Evolutionary conservation across 37 sponge, comb jelly and placozoan genomes (phyloP).

Genomic region (Geodia barretti): DNA sequence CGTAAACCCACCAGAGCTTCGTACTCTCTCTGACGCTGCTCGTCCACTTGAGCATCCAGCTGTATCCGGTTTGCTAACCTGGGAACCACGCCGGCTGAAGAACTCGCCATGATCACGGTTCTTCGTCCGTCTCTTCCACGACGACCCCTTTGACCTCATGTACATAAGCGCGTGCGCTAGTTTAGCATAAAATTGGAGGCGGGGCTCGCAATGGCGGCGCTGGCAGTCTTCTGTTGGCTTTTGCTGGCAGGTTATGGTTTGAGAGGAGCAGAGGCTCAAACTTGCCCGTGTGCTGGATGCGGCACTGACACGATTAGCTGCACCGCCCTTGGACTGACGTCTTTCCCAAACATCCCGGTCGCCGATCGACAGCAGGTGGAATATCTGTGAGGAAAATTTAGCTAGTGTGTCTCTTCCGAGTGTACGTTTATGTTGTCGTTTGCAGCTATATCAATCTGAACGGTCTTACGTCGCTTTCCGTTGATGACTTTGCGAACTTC

Average conservation of each 20-base stretch:
- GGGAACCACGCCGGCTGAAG: too few species aligned
- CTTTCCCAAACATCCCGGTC: constrained; percentile 21
- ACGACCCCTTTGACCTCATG: too few species aligned
- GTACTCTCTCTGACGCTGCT: background rate
- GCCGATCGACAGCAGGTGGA: constrained; percentile 1
- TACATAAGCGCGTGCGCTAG: too few species aligned
- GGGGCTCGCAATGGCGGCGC: too few species aligned
- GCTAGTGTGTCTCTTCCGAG: background rate
- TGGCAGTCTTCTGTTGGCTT: too few species aligned
- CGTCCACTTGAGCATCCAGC: background rate
- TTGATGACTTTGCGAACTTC: background rate
- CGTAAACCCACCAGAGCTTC: background rate
- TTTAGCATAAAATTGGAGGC: too few species aligned
- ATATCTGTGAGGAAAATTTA: constrained; percentile 15
- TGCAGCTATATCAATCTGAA: background rate
- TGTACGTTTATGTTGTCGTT: background rate
- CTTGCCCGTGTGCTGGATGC: background rate
- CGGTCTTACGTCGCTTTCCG: background rate
- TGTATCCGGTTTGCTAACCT: background rate
- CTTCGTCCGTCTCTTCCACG: too few species aligned
- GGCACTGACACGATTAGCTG: background rate
- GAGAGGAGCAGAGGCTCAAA: background rate
- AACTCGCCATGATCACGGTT: too few species aligned
- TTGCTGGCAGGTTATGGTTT: too few species aligned
- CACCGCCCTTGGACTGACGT: background rate